Percentiles rank a stretch among this genome's conserved stretches.
These are phyloP conservation scores for Motacilla tschutschensis DNA, from an alignment of 2,113 vertebrate species.

Conservation along the genomic window DNA sequence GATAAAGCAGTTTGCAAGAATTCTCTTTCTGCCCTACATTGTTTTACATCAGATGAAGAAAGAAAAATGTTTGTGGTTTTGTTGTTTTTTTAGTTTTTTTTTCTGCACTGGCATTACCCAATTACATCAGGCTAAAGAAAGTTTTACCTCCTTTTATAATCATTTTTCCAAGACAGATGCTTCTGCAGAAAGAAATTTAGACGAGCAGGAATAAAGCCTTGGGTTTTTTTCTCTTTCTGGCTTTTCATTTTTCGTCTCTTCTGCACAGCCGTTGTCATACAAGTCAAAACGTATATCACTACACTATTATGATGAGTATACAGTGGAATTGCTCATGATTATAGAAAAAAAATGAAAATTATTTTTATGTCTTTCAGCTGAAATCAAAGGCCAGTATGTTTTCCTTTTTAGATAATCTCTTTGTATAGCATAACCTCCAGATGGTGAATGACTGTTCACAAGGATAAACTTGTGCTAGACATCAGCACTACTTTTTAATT, in stretches of 20 bases:
- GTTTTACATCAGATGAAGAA: neutral
- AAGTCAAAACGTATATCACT: neutral
- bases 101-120: neutral
- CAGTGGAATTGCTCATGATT: neutral
- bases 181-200: neutral
- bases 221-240: neutral
- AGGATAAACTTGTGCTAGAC: neutral
- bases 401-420: neutral
- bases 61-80: neutral
- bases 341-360: neutral
- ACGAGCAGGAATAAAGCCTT: neutral
- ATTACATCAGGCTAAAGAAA: neutral
- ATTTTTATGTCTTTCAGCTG: neutral
- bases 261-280: neutral
- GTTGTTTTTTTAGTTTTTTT: neutral
- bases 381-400: neutral
- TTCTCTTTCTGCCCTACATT: neutral
- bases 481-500: slow-evolving; percentile 35
- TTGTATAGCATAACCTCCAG: neutral
- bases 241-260: neutral
- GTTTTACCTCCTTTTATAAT: neutral
- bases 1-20: neutral
- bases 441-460: neutral
- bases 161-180: neutral
- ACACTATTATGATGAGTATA: neutral